Conservation (phyloP, 2,797 vertebrate species). For the Gadopsis bispinosus region DNA sequence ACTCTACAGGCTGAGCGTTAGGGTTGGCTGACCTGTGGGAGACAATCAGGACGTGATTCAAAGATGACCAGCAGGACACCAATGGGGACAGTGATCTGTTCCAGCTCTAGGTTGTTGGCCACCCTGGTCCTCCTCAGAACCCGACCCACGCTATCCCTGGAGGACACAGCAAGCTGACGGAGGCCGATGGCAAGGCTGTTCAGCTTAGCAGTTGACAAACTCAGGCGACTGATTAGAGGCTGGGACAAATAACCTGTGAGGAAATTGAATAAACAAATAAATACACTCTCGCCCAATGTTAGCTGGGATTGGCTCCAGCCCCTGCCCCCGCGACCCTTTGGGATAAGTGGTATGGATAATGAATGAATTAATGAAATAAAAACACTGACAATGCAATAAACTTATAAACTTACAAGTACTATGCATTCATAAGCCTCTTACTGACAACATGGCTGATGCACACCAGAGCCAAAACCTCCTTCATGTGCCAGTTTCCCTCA, state of each 20-base stretch:
- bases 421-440: constrained; percentile 3
- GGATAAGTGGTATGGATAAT: no score
- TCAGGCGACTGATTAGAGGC: constrained; percentile 91
- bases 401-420: neutral
- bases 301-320: no score
- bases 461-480: neutral
- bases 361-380: neutral
- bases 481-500: neutral
- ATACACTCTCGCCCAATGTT: neutral
- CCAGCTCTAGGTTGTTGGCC: constrained; percentile 95
- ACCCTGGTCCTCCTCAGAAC: constrained; percentile 92
- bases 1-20: neutral
- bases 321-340: no score
- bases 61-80: constrained; percentile 98
- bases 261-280: neutral
- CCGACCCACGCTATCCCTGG: constrained; percentile 92
- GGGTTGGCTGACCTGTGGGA: constrained; percentile 90
- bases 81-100: constrained; percentile 98
- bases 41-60: constrained; percentile 97
- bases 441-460: neutral
- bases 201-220: constrained; percentile 93
- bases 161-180: constrained; percentile 93
- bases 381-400: neutral
- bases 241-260: constrained; percentile 74
- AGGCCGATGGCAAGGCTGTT: constrained; percentile 97